Evolutionary conservation across 2,888 invertebrate species (phyloP).

Genomic region (Sarcophaga rosellei): DNA sequence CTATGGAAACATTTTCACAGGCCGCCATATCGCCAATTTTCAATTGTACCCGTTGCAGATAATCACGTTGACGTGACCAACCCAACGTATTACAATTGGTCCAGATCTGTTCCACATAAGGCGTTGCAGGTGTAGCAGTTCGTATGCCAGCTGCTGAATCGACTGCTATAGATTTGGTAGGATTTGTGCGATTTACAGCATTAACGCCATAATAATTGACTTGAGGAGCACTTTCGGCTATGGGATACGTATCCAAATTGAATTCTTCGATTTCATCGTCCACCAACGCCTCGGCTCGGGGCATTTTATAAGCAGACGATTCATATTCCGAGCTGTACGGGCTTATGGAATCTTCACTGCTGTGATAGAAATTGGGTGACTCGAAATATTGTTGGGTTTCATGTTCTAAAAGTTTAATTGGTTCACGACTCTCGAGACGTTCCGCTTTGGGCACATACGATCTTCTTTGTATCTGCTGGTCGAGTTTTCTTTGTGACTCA

Average conservation of each 20-base stretch:
- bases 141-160: neutral
- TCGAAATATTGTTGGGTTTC: conserved; percentile 80
- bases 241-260: conserved; percentile 75
- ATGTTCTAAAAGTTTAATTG: conserved; percentile 73
- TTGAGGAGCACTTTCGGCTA: conserved; percentile 79
- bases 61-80: conserved; percentile 92
- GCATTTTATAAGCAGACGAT: conserved; percentile 75
- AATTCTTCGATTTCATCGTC: conserved; percentile 38
- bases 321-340: conserved; percentile 70
- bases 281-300: conserved; percentile 77
- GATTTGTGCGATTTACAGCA: conserved; percentile 52
- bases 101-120: conserved; percentile 75
- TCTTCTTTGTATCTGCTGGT: conserved; percentile 75
- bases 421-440: conserved; percentile 73
- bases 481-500: conserved; percentile 78
- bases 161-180: neutral
- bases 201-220: conserved; percentile 74
- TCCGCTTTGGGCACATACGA: conserved; percentile 79
- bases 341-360: conserved; percentile 58
- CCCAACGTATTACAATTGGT: conserved; percentile 91
- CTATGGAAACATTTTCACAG: conserved; percentile 93
- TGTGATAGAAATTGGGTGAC: conserved; percentile 74
- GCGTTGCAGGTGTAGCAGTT: conserved; percentile 46
- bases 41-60: conserved; percentile 90
- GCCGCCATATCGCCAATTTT: conserved; percentile 89